Evolutionary conservation across 2,797 vertebrate species (phyloP), one percentile per base, ranked within the genome.

Genomic region (Gymnothorax javanicus): DNA sequence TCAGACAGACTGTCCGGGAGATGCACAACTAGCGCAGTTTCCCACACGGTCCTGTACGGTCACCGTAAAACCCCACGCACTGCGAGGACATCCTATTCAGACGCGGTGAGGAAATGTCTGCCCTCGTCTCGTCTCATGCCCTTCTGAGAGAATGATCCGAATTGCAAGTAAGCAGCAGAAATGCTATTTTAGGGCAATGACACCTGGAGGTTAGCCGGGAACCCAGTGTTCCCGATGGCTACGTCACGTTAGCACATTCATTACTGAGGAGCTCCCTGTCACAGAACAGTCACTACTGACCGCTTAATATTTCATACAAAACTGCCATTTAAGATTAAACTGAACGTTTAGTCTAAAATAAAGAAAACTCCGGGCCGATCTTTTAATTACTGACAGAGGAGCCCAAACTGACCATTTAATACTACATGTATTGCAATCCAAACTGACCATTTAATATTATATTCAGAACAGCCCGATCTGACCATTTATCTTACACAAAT

Each of bases 141-240:
- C 20, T 73, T 77, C 33, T 52, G 15, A 17, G 17, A 77, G 15
- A 77, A 23, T 52, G 5, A 23, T 54, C 20, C 54, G 50, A 79
- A 79, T 52, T 54, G 50, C 43, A 11, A 79, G 75, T 20, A 79
- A 79, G 8, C 43, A n/a, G 4, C 1, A n/a, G 50, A 43, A 43
- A 43, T 43, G 75, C 50, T 54, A 23, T 79, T 79, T 79, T 54
- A 79, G 43, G 50, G 75, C 50, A 79, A 79, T 54, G 75, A 79
- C 75, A 79, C 15, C 7, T n/a, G 43, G 17, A 54, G 50, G 75
- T 54, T 79, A 79, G 15, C 17, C n/a, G 20, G 13, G 75, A 54
- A 11, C 50, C 43, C 13, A 33, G 69, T 13, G 15, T 52, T 77
- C 54, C 8, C 0, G 8, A 79, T 11, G 43, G 75, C 6, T 23